These are phyloP conservation scores for Chiridota heheva DNA, from an alignment of 35 echinoderm and acorn worm genomes.

Conservation along the genomic window DNA sequence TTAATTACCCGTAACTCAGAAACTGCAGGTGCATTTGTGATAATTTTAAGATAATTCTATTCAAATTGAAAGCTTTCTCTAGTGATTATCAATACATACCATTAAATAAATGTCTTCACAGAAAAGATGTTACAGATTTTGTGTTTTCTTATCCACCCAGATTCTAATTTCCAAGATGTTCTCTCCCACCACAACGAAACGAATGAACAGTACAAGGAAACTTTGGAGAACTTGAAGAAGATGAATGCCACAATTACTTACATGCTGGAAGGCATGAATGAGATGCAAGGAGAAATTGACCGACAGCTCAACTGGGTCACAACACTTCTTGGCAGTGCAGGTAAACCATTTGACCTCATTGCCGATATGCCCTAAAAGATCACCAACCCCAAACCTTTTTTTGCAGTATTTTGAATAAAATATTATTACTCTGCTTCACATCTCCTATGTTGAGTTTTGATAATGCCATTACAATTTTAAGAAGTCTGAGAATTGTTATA, in stretches of 20 bases:
- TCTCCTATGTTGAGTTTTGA: no score
- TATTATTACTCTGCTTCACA: no score
- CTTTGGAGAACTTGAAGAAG: conserved; percentile 73
- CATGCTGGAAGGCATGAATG: conserved; percentile 57
- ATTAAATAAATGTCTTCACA: neutral
- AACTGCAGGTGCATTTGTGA: no score
- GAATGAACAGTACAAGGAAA: conserved; percentile 68
- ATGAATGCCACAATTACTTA: conserved; percentile 85
- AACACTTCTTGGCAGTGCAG: conserved; percentile 52
- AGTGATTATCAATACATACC: neutral
- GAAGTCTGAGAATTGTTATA: no score
- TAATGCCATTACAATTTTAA: no score
- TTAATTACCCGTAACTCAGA: no score
- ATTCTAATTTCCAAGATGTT: conserved; percentile 69
- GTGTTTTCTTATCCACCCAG: conserved; percentile 52
- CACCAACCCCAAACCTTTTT: no score
- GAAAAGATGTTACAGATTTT: neutral
- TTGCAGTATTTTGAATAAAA: no score
- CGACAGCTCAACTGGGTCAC: conserved; percentile 74
- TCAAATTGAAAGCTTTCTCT: neutral
- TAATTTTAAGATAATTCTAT: no score
- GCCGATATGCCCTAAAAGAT: no score
- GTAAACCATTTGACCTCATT: conserved; percentile 51
- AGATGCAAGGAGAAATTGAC: conserved; percentile 87
- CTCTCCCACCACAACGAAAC: conserved; percentile 66